Evolutionary conservation across 2,797 vertebrate genomes (phyloP).

Genomic region (Girardinus metallicus): DNA sequence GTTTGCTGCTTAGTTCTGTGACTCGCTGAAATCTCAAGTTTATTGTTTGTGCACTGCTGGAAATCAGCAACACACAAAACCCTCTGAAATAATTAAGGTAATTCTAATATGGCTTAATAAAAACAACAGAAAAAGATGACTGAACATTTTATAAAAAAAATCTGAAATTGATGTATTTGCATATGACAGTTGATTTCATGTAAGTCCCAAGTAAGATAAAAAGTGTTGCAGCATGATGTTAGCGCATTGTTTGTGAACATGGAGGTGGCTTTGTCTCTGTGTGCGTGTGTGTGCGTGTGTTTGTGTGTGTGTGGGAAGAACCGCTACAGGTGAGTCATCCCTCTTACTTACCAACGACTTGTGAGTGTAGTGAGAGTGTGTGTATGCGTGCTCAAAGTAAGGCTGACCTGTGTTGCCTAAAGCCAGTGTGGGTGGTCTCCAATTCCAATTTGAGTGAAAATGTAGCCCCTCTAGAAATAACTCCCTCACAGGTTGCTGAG

Average conservation of each 20-base stretch:
- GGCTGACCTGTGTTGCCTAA: conserved; percentile 75
- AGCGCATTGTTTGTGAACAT: conserved; percentile 55
- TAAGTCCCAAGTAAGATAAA: conserved; percentile 26
- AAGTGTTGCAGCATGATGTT: conserved; percentile 34
- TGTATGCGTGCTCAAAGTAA: conserved; percentile 22
- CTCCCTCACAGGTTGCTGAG: conserved; percentile 52
- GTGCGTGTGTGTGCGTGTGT: conserved; percentile 63
- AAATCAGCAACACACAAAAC: neutral
- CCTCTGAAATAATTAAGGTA: neutral
- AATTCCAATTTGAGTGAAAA: conserved; percentile 70
- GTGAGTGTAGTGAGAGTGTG: conserved; percentile 30
- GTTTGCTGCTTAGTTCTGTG: neutral
- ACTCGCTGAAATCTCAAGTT: neutral
- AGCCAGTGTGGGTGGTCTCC: conserved; percentile 78
- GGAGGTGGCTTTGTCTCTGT: conserved; percentile 48
- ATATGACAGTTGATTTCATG: conserved; percentile 22
- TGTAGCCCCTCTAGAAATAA: conserved; percentile 77
- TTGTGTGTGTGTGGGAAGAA: conserved; percentile 66
- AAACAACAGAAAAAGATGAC: neutral
- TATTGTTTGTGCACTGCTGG: neutral
- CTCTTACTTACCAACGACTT: conserved; percentile 62
- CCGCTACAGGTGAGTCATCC: conserved; percentile 73
- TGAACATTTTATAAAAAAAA: neutral
- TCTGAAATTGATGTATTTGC: neutral
- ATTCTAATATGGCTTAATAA: neutral